phyloP scores from a whole-genome alignment of 2,113 vertebrate genomes.

The Xenopus borealis region DNA sequence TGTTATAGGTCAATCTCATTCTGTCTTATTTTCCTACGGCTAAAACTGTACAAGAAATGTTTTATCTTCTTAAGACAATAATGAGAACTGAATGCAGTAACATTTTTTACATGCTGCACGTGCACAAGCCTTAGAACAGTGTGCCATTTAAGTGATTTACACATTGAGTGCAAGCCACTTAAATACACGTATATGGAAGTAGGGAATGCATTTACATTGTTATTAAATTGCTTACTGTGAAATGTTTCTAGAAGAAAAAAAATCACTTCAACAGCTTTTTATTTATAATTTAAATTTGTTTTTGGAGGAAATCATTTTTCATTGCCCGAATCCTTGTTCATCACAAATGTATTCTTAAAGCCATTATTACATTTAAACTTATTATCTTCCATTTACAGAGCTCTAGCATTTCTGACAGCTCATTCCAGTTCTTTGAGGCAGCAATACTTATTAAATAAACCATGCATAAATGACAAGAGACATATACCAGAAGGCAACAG shows the following conservation, averaged over 20 bases:
- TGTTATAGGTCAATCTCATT: constrained; percentile 25
- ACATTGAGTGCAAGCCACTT: constrained; percentile 13
- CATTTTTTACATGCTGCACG: constrained; percentile 17
- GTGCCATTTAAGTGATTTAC: constrained; percentile 30
- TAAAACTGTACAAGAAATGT: constrained; percentile 18
- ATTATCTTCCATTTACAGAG: constrained; percentile 1
- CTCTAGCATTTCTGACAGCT: not conserved
- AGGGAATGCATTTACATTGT: constrained; percentile 15
- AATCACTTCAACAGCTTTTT: constrained; percentile 10
- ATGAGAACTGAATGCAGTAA: constrained; percentile 23
- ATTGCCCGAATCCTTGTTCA: not conserved
- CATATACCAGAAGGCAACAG: too few species aligned
- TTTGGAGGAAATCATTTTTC: not conserved
- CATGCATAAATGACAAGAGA: too few species aligned
- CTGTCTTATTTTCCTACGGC: constrained; percentile 24
- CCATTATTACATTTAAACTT: not conserved
- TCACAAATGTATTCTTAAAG: not conserved
- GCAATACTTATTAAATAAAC: not conserved
- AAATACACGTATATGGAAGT: constrained; percentile 14
- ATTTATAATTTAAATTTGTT: constrained; percentile 3
- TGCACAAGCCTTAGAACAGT: constrained; percentile 13
- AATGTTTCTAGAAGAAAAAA: constrained; percentile 9
- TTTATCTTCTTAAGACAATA: constrained; percentile 41
- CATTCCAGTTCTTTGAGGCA: not conserved
- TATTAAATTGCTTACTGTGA: constrained; percentile 26